Base-by-base conservation (phyloP, 2,888 invertebrate genomes). In the Parnassius apollo region DNA sequence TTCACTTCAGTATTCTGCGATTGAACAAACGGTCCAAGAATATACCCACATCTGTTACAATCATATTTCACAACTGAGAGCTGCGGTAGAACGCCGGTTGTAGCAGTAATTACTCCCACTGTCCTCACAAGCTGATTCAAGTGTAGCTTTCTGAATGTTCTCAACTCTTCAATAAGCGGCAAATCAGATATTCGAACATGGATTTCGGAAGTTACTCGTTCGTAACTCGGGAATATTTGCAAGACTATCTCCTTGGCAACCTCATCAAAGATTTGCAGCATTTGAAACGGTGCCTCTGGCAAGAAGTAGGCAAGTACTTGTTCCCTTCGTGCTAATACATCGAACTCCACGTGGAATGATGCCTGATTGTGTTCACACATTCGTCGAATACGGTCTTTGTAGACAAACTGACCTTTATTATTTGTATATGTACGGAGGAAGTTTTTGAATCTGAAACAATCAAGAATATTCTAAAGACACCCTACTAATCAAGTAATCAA, bases 21-120 rank as follows among this genome's bases (percentile, higher is more conserved):
- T 89, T 99, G 99, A 13, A 97, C 96, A 81, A 98, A 99, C 0
- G 99, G 99, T 0, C 99, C 99, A 70, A 99, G 89, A 35, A 99
- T 93, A 80, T 96, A 98, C 9, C 97, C 97, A 83, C 99, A 99
- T 75, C 98, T 96, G 70, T 96, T 96, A 92, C 99, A 99, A 86
- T 99, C 99, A 80, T 98, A 99, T 82, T 99, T 99, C 57, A 99
- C 96, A 50, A 99, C 93, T 0, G 97, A 97, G 44, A 99, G 87
- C 85, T 99, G 99, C 0, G 99, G 99, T 64, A 99, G 83, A 9
- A 99, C 98, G 0, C 97, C 97, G 0, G 99, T 99, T 0, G 98
- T 97, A 0, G 98, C 96, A 0, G 99, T 98, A 1, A 99, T 98
- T 2, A 99, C 99, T 10, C 99, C 99, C 2, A 89, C 85, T 2